A percentile compares a stretch with the other conserved stretches of the same genome.
phyloP scores from a whole-genome alignment of 2,888 invertebrate genomes.

The Limnephilus marmoratus region DNA sequence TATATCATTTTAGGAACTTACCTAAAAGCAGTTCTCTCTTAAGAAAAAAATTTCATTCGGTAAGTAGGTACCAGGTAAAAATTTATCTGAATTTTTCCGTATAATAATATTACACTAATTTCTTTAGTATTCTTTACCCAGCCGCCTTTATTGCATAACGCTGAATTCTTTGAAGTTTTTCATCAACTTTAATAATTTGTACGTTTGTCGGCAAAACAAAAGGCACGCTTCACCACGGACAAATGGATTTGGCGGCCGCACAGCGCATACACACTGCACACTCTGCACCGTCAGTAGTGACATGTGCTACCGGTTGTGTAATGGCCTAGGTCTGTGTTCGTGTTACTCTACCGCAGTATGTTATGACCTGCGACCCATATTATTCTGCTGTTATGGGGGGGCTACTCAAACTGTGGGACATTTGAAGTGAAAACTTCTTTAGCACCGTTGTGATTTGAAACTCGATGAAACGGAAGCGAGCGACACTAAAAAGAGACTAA shows the following conservation, averaged over 20 bases:
- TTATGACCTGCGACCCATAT: constrained; percentile 28
- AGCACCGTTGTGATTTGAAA: no score
- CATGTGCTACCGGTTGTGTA: constrained; percentile 29
- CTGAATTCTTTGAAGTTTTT: constrained; percentile 12
- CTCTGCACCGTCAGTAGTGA: constrained; percentile 12
- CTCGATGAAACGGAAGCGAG: no score
- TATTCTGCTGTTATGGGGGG: background rate
- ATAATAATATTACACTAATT: background rate
- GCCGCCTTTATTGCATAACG: background rate
- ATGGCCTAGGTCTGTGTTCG: background rate
- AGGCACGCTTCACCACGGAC: constrained; percentile 58
- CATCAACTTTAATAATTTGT: constrained; percentile 8
- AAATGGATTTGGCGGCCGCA: constrained; percentile 44
- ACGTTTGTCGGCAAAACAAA: constrained; percentile 58
- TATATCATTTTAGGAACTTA: no score
- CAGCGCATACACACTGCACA: background rate
- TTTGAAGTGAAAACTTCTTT: no score
- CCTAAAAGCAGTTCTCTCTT: no score
- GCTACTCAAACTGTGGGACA: constrained; percentile 12
- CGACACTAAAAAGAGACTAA: no score
- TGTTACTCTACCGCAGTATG: constrained; percentile 17
- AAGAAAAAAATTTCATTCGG: no score
- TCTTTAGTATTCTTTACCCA: background rate
- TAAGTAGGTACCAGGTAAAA: no score
- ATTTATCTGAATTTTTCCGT: no score